Evolutionary conservation across 2,888 invertebrate genomes (phyloP).

Genomic region (Athetis lepigone): DNA sequence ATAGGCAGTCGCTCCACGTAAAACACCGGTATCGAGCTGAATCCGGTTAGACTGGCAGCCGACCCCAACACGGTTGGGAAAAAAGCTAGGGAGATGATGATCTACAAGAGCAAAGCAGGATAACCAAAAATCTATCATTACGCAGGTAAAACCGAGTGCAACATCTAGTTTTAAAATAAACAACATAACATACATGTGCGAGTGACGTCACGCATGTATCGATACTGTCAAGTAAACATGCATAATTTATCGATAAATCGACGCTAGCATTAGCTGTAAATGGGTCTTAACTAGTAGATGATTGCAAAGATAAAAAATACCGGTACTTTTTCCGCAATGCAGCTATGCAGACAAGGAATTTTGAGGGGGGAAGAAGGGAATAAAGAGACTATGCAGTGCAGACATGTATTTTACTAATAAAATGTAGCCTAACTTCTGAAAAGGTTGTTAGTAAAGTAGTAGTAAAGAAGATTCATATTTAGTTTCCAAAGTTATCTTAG

Average conservation of each 20-base stretch:
- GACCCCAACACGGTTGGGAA: too few relatives aligned
- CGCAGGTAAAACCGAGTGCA: too few relatives aligned
- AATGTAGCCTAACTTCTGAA: not conserved
- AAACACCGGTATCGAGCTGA: too few relatives aligned
- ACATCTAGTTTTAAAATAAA: slow-evolving; percentile 43
- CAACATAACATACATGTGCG: slow-evolving; percentile 20
- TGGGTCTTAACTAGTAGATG: slow-evolving; percentile 12
- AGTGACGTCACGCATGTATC: slow-evolving; percentile 31
- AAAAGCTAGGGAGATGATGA: too few relatives aligned
- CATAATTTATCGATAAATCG: slow-evolving; percentile 26
- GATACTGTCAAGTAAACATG: slow-evolving; percentile 12
- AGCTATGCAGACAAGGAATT: slow-evolving; percentile 14
- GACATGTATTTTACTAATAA: not conserved
- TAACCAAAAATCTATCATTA: too few relatives aligned
- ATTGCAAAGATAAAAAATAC: slow-evolving; percentile 2
- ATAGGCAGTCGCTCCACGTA: too few relatives aligned
- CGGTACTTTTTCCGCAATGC: slow-evolving; percentile 45
- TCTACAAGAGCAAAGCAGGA: too few relatives aligned
- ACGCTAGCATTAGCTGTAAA: slow-evolving; percentile 24
- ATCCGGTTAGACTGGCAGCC: too few relatives aligned
- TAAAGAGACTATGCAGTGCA: not conserved
- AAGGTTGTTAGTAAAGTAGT: too few relatives aligned
- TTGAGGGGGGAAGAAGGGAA: slow-evolving; percentile 1
- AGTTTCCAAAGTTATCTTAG: too few relatives aligned
- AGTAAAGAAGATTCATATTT: too few relatives aligned